phyloP scores from a whole-genome alignment of 2,113 vertebrate genomes.

The Acinonyx jubatus region DNA sequence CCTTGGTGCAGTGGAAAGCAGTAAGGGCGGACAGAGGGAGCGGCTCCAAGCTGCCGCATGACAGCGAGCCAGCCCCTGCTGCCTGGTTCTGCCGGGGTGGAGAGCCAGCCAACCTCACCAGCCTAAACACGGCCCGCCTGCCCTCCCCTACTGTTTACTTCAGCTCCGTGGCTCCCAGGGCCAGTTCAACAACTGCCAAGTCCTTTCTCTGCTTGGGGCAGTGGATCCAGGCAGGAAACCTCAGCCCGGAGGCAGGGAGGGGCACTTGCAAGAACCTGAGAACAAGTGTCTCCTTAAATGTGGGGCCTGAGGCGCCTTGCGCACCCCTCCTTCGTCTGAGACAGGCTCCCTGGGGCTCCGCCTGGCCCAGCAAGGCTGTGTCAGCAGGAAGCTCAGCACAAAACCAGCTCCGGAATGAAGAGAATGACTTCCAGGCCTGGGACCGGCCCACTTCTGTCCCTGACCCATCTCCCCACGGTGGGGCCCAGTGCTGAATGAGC shows the following conservation, averaged over 20 bases:
- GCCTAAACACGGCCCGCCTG: background rate
- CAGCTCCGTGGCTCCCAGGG: background rate
- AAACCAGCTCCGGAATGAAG: background rate
- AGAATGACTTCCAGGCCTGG: background rate
- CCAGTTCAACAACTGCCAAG: background rate
- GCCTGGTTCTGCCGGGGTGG: background rate
- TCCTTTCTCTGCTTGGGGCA: background rate
- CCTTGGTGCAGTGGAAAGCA: rapidly evolving
- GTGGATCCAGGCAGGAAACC: background rate
- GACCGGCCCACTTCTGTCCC: background rate
- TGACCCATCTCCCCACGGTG: rapidly evolving
- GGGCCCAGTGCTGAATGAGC: background rate
- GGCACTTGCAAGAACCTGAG: too few species aligned
- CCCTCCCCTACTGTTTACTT: background rate
- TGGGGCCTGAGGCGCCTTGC: background rate
- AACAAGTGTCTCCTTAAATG: background rate
- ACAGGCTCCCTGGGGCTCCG: background rate
- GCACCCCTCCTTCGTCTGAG: background rate
- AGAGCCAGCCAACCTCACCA: background rate
- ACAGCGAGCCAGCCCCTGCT: background rate
- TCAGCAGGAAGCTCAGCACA: background rate
- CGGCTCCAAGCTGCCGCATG: rapidly evolving
- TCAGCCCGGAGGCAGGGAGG: background rate
- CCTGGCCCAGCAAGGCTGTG: background rate
- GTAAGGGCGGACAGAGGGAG: too few species aligned